Evolutionary conservation across 2,113 vertebrate species (phyloP).

Genomic region (Xenopus laevis): DNA sequence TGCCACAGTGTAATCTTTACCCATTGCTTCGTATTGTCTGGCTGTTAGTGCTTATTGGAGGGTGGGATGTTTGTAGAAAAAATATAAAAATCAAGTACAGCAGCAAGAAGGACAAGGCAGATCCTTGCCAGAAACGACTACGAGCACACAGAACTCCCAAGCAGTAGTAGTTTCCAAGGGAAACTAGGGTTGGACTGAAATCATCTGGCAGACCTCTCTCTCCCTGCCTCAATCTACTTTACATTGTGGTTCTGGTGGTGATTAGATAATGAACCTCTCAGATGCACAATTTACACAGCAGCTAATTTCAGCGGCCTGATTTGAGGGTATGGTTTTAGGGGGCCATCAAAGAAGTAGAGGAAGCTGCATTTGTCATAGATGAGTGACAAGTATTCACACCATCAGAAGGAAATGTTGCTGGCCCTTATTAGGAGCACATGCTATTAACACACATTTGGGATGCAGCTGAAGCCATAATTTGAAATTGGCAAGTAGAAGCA

Average conservation of each 20-base stretch:
- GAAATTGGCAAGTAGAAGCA: constrained; percentile 80
- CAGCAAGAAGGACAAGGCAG: too few relatives aligned
- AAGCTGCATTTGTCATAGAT: constrained; percentile 83
- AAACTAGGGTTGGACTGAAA: constrained; percentile 72
- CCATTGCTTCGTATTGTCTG: too few relatives aligned
- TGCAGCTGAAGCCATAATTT: constrained; percentile 80
- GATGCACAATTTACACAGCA: constrained; percentile 89
- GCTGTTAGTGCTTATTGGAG: too few relatives aligned
- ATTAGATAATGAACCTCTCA: constrained; percentile 98
- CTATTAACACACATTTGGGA: constrained; percentile 84
- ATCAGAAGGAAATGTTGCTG: constrained; percentile 73
- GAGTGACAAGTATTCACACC: constrained; percentile 80
- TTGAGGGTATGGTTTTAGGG: constrained; percentile 81
- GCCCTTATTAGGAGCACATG: constrained; percentile 79
- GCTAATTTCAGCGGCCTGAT: constrained; percentile 85
- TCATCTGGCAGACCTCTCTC: constrained; percentile 77
- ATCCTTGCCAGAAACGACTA: constrained; percentile 53
- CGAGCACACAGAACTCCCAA: constrained; percentile 65
- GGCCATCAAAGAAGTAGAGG: constrained; percentile 72
- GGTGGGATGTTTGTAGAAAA: too few relatives aligned
- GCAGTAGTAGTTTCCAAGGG: constrained; percentile 70
- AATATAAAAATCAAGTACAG: too few relatives aligned
- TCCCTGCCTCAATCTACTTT: constrained; percentile 84
- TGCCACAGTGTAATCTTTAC: too few relatives aligned
- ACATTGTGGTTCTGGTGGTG: constrained; percentile 84